Evolutionary conservation across 2,113 vertebrate species (phyloP), one percentile per base, ranked within the genome.

Genomic region (Ceyx melanurus): DNA sequence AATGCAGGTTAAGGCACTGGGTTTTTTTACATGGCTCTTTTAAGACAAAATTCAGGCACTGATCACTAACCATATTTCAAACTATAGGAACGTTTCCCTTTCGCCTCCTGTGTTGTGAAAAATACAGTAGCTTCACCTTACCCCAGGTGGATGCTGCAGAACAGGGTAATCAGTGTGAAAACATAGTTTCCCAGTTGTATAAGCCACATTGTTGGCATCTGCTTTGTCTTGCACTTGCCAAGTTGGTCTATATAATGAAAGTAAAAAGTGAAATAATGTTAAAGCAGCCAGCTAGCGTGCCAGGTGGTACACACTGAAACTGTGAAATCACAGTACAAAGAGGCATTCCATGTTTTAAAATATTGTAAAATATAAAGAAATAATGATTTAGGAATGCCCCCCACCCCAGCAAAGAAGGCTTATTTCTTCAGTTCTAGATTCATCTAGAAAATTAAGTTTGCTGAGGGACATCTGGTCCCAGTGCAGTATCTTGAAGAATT

Each of bases 181-280:
- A 45, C 98, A 98, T 11, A 99, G 97, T 74, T 97, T 98, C 57
- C 97, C 98, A 4, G 98, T 97, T 11, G 99, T 99, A 70, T 99
- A 99, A 64, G 99, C 99, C 37, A 99, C 98, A 6, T 99, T 99
- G 97, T 99, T 99, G 46, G 99, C 99, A 91, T 98, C 97, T 42
- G 94, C 76, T 97, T 99, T 99, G 97, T 99, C 99, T 97, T 99
- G 98, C 79, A 99, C 99, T 97, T 99, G 99, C 98, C 98, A 99
- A 33, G 98, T 99, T 83, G 98, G 98, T 90, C 99, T 99, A 95
- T 25, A 81, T 95, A 94, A 96, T 58, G 82, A 92, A 95, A 90
- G 45, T 85, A 70, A 93, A 87, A 91, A 80, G 62, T 78, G 53
- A 81, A 65, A 95, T 93, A 64, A 77, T 14, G 61, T 91, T 92